Conservation (phyloP, 1,140 invertebrate genomes). For the Polypedilum vanderplanki region DNA sequence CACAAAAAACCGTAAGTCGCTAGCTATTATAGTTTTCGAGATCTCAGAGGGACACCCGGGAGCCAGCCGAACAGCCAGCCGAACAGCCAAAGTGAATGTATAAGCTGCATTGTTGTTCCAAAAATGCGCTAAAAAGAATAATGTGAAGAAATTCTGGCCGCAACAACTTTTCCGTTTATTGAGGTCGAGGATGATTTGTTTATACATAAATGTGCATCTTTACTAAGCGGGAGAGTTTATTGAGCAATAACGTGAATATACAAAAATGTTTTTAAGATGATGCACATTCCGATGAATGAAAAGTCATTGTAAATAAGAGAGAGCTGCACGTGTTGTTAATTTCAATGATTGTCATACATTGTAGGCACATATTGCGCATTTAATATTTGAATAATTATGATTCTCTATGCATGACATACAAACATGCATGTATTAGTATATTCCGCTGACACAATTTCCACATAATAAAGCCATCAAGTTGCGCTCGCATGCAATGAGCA, state of each 20-base stretch:
- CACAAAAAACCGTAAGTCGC: too few species aligned
- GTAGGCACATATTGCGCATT: background rate
- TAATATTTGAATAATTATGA: conserved; percentile 2
- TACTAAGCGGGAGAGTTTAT: background rate
- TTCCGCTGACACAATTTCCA: conserved; percentile 22
- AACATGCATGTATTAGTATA: background rate
- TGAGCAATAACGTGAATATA: too few species aligned
- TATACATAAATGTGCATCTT: background rate
- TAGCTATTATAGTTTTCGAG: too few species aligned
- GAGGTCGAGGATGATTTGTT: conserved; percentile 19
- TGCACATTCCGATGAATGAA: background rate
- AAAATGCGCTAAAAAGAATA: too few species aligned
- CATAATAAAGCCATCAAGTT: conserved; percentile 18
- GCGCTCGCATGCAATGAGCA: background rate
- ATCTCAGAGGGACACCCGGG: too few species aligned
- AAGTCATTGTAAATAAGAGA: background rate
- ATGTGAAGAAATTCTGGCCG: background rate
- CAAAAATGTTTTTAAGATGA: background rate
- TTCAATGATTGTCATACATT: background rate
- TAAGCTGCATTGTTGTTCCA: too few species aligned
- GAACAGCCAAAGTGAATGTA: too few species aligned
- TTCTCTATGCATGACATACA: background rate
- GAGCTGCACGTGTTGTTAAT: background rate
- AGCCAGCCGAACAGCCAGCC: too few species aligned
- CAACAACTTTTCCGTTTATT: conserved; percentile 3